phyloP scores from a whole-genome alignment of 2,797 vertebrate genomes.

The Threskiornis aethiopicus region DNA sequence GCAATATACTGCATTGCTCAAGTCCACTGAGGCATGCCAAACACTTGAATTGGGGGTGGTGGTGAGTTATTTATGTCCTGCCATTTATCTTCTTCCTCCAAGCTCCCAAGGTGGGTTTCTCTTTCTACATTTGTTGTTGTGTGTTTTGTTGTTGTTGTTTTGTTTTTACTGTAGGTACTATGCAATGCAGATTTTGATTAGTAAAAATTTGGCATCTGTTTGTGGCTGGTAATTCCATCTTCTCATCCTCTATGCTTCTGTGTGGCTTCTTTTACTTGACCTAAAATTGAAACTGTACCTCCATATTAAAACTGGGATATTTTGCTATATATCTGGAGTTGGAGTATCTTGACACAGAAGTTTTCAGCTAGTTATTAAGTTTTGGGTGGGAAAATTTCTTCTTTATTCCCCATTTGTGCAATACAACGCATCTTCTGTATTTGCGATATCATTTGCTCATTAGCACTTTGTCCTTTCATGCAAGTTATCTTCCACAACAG shows the following conservation, averaged over 20 bases:
- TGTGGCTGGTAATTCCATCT: not conserved
- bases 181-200: not conserved
- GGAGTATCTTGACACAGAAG: not conserved
- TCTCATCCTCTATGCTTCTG: not conserved
- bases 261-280: not conserved
- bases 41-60: not conserved
- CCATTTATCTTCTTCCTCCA: constrained; percentile 6
- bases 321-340: not conserved
- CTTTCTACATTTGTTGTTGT: not conserved
- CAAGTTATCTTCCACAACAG: constrained; percentile 16
- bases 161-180: not conserved
- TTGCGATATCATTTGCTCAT: not conserved
- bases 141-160: not conserved
- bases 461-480: constrained; percentile 20
- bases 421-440: not conserved
- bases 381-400: not conserved
- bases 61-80: not conserved
- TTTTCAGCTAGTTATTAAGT: not conserved
- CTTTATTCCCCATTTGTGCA: not conserved
- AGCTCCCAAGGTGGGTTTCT: not conserved
- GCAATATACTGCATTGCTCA: not conserved
- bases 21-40: not conserved
- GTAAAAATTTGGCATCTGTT: not conserved
- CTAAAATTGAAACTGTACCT: not conserved
- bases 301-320: not conserved